Evolutionary conservation across 2,888 invertebrate genomes (phyloP).

Genomic region (Bhutanitis thaidina): DNA sequence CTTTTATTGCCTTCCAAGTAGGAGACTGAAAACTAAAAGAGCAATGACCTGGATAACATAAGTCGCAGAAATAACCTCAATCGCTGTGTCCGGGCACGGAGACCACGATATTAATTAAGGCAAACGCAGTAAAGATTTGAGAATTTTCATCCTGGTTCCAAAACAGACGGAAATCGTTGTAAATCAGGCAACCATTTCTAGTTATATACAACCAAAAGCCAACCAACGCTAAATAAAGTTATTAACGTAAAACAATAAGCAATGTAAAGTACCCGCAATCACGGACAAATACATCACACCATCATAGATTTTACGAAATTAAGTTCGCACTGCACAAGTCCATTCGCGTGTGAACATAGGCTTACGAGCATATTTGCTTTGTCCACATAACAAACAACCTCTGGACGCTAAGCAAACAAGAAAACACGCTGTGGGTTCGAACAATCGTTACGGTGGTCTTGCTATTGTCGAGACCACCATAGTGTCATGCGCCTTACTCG

Average conservation of each 20-base stretch:
- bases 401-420: conserved; percentile 57
- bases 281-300: not conserved
- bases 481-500: conserved; percentile 34
- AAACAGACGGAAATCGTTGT: no score
- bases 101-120: no score
- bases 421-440: conserved; percentile 51
- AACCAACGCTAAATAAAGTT: no score
- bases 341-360: conserved; percentile 24
- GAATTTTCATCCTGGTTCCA: no score
- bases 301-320: conserved; percentile 4
- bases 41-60: no score
- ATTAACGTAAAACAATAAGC: not conserved
- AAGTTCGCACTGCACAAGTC: conserved; percentile 27
- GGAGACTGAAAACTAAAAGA: no score
- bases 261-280: not conserved
- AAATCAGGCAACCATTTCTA: no score
- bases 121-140: no score
- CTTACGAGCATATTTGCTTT: conserved; percentile 37
- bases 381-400: conserved; percentile 49
- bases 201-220: no score
- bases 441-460: conserved; percentile 50
- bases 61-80: no score
- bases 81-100: no score
- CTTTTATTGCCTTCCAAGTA: no score
- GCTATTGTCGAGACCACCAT: conserved; percentile 51